Percentiles rank a stretch among this genome's conserved stretches.
phyloP scores from a whole-genome alignment of 2,113 vertebrate species.

The Salminus brasiliensis region DNA sequence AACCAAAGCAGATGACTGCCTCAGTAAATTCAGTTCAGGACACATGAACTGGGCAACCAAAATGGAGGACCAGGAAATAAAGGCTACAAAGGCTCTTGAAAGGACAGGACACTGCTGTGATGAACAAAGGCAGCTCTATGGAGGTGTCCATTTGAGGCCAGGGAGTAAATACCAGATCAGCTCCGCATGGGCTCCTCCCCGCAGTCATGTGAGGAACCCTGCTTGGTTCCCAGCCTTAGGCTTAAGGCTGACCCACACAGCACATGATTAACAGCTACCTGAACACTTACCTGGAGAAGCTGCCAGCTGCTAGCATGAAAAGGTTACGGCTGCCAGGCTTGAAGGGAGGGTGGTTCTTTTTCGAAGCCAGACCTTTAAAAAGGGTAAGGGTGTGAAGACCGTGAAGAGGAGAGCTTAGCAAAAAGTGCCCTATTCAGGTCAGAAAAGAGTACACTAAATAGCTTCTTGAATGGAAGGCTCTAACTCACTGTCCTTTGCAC shows the following conservation, averaged over 20 bases:
- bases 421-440: not conserved
- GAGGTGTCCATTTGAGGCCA: constrained; percentile 58
- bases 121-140: constrained; percentile 66
- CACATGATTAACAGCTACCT: constrained; percentile 38
- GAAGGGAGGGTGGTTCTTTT: not conserved
- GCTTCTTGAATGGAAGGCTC: not conserved
- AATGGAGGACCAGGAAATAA: constrained; percentile 47
- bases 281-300: constrained; percentile 40
- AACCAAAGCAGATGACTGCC: constrained; percentile 28
- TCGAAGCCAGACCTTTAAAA: not conserved
- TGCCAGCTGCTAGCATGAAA: constrained; percentile 36
- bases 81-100: constrained; percentile 41
- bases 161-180: constrained; percentile 70
- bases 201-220: constrained; percentile 50
- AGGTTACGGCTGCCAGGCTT: constrained; percentile 1
- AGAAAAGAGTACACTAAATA: not conserved
- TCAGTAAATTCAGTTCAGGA: constrained; percentile 30
- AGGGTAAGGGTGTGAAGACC: not conserved
- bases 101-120: constrained; percentile 32
- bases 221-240: constrained; percentile 23
- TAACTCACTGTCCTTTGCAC: not conserved
- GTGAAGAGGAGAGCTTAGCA: not conserved
- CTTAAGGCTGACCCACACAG: constrained; percentile 19
- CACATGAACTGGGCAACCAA: constrained; percentile 52
- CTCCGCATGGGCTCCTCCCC: constrained; percentile 68